phyloP scores from a whole-genome alignment of 2,888 invertebrate genomes.

The Saturnia japonica region DNA sequence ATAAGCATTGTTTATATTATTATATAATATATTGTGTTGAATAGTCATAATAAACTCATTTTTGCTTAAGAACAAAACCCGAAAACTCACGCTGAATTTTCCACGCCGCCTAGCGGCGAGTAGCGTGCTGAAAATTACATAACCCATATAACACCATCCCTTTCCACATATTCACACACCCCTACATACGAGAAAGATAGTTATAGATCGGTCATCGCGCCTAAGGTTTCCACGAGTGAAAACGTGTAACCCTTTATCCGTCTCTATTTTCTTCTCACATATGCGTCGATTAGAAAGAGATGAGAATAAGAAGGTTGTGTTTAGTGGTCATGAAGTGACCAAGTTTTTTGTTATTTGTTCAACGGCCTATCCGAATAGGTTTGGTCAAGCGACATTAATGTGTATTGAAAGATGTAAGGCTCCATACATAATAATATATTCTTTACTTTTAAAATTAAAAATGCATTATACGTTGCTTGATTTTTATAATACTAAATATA shows the following conservation, averaged over 20 bases:
- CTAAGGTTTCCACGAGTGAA: slow-evolving; percentile 67
- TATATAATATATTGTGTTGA: not conserved
- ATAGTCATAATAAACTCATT: not conserved
- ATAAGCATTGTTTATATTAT: too few species aligned
- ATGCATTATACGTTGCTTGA: not conserved
- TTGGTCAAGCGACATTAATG: slow-evolving; percentile 54
- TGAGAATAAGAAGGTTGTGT: slow-evolving; percentile 53
- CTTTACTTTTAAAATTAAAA: not conserved
- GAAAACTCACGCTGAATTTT: slow-evolving; percentile 32
- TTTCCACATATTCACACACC: slow-evolving; percentile 67
- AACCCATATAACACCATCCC: slow-evolving; percentile 64
- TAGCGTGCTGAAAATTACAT: slow-evolving; percentile 60
- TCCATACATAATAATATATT: slow-evolving; percentile 5
- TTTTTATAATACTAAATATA: not conserved
- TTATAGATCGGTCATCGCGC: slow-evolving; percentile 66
- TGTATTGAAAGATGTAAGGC: slow-evolving; percentile 18
- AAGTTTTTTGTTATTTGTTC: slow-evolving; percentile 49
- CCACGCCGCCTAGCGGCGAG: slow-evolving; percentile 76
- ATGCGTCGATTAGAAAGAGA: slow-evolving; percentile 60
- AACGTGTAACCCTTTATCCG: slow-evolving; percentile 72
- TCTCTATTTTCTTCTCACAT: slow-evolving; percentile 68
- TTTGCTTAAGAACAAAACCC: slow-evolving; percentile 21
- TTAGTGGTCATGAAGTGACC: slow-evolving; percentile 70
- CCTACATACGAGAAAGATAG: slow-evolving; percentile 77
- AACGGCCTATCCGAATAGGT: slow-evolving; percentile 65